These are phyloP conservation scores for Lathronympha strigana DNA, from an alignment of 2,888 invertebrate species.

Conservation along the genomic window DNA sequence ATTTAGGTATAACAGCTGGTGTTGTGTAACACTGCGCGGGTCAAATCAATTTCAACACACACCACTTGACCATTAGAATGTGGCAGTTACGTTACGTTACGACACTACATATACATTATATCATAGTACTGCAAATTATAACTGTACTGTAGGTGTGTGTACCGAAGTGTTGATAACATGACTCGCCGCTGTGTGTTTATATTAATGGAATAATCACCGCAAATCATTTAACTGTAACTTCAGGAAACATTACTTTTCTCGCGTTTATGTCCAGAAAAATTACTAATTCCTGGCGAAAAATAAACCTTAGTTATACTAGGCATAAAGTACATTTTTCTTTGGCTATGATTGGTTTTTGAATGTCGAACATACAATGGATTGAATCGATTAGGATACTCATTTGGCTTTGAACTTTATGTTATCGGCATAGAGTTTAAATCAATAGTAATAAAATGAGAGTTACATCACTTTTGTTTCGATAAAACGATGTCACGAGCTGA, in stretches of 20 bases:
- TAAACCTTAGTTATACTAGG: neutral
- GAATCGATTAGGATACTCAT: neutral
- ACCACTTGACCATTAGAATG: no score
- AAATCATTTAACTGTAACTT: constrained; percentile 14
- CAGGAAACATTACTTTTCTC: constrained; percentile 15
- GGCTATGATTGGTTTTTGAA: no score
- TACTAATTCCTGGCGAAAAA: neutral
- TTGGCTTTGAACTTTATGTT: neutral
- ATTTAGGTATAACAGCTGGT: no score
- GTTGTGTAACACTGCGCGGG: no score
- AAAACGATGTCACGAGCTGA: neutral
- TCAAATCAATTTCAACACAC: no score
- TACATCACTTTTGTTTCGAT: neutral
- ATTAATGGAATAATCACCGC: constrained; percentile 32
- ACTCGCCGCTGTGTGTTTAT: constrained; percentile 28
- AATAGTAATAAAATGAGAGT: neutral
- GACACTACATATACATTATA: no score
- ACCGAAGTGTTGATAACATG: constrained; percentile 37
- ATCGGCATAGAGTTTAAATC: neutral
- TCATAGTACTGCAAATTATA: constrained; percentile 1
- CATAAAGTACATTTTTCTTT: neutral
- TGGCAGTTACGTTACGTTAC: no score
- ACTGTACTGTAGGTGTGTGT: no score
- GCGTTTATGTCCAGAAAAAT: constrained; percentile 18
- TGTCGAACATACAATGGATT: neutral